Percentiles rank a stretch among this genome's conserved stretches.
These are phyloP conservation scores for Parasteatoda lunata DNA, from an alignment of 2,888 invertebrate species.

Conservation along the genomic window DNA sequence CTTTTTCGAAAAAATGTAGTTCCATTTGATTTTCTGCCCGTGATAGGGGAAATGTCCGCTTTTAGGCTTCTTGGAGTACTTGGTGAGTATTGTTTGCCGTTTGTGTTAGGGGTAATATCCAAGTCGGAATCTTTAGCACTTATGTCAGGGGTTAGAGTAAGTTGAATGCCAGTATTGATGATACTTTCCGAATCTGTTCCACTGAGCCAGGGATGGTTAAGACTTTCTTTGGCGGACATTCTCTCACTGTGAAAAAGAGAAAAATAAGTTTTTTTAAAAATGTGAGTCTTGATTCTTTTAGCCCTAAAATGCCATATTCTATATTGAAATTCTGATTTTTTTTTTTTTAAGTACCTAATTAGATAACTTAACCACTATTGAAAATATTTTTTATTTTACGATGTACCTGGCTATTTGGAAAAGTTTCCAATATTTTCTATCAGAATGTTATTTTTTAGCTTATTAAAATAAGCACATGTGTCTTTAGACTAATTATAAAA, in stretches of 20 bases:
- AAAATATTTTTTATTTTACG: too few species aligned
- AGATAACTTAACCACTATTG: too few species aligned
- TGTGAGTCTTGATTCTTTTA: not conserved
- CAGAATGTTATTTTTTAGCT: too few species aligned
- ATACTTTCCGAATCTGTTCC: not conserved
- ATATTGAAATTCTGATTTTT: too few species aligned
- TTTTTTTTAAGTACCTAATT: too few species aligned
- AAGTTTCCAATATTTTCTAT: too few species aligned
- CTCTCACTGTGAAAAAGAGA: slow-evolving; percentile 82
- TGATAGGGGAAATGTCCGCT: not conserved
- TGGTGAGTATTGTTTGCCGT: slow-evolving; percentile 1
- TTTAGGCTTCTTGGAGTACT: not conserved
- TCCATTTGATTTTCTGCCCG: not conserved
- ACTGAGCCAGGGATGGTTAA: slow-evolving; percentile 90
- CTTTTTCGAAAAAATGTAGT: slow-evolving; percentile 27
- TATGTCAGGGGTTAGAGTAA: slow-evolving; percentile 39
- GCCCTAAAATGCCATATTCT: too few species aligned
- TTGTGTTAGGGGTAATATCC: not conserved
- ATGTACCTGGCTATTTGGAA: too few species aligned
- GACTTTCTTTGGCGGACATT: slow-evolving; percentile 89
- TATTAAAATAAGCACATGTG: too few species aligned
- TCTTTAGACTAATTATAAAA: too few species aligned
- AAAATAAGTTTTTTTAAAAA: not conserved
- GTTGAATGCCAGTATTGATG: slow-evolving; percentile 20
- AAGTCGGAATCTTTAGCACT: slow-evolving; percentile 4